A percentile compares a stretch with the other conserved stretches of the same genome.
Conservation (phyloP, 2,888 invertebrate species). For the Gasteruption jaculator region DNA sequence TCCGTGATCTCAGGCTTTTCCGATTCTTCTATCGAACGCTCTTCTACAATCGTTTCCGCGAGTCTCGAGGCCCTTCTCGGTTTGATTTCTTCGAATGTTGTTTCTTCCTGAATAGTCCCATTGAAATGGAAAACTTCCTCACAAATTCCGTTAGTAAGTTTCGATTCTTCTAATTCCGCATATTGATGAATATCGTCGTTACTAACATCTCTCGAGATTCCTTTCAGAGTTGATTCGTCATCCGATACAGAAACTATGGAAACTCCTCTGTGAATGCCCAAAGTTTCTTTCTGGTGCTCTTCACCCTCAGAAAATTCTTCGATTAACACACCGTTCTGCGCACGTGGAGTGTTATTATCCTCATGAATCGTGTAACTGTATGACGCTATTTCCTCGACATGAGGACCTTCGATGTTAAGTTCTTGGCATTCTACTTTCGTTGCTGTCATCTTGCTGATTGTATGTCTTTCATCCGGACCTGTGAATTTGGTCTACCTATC, state of each 20-base stretch:
- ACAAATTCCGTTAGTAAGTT: constrained; percentile 27
- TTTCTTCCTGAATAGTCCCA: constrained; percentile 26
- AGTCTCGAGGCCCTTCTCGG: constrained; percentile 29
- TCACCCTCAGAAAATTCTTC: constrained; percentile 53
- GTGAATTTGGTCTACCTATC: constrained; percentile 40
- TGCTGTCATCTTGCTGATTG: constrained; percentile 63
- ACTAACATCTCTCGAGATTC: constrained; percentile 59
- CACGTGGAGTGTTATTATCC: constrained; percentile 31
- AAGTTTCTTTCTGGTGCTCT: constrained; percentile 47
- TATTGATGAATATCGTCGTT: constrained; percentile 55
- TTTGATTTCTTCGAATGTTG: constrained; percentile 27
- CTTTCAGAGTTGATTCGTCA: constrained; percentile 60
- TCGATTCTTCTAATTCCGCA: constrained; percentile 27
- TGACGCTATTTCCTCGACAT: constrained; percentile 61
- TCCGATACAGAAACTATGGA: constrained; percentile 66
- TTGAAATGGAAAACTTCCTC: constrained; percentile 31
- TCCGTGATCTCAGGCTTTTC: constrained; percentile 33
- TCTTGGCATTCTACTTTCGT: constrained; percentile 60
- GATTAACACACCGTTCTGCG: constrained; percentile 44
- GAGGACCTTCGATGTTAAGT: constrained; percentile 53
- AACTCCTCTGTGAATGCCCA: constrained; percentile 55
- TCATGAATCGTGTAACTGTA: constrained; percentile 60
- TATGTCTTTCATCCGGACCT: constrained; percentile 67
- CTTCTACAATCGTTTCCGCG: constrained; percentile 49
- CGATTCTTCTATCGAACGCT: constrained; percentile 55